Percentiles rank a stretch among this genome's conserved stretches.
Conservation (phyloP, 2,797 vertebrate genomes). For the Acomys russatus region DNA sequence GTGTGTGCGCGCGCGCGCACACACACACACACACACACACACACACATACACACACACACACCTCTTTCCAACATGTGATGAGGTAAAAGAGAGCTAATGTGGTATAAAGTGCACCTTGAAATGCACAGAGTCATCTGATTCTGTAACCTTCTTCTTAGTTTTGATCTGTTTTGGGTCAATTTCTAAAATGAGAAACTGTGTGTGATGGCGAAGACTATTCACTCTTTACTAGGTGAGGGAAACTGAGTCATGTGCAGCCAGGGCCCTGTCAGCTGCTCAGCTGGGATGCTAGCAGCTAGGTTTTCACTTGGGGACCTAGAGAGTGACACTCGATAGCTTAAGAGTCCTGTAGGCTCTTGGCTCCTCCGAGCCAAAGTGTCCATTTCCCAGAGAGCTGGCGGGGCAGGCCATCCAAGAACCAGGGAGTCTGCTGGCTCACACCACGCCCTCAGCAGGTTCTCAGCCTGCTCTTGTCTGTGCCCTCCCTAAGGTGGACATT, state of each 20-base stretch:
- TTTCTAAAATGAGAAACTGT: not conserved
- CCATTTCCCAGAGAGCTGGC: not conserved
- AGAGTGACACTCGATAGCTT: not conserved
- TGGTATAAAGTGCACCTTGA: not conserved
- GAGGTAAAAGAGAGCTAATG: not conserved
- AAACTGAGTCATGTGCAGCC: not conserved
- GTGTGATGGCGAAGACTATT: accelerated
- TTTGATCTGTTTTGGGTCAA: not conserved
- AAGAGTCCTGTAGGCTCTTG: not conserved
- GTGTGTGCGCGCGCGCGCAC: not conserved
- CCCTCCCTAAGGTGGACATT: not conserved
- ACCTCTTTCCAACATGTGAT: not conserved
- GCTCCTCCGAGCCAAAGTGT: not conserved
- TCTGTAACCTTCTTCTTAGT: no score
- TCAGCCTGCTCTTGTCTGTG: not conserved
- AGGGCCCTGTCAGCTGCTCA: not conserved
- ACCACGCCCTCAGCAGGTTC: accelerated
- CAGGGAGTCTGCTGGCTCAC: accelerated
- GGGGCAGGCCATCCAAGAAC: not conserved
- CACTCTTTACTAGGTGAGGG: not conserved
- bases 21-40: not conserved
- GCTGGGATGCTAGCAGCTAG: not conserved
- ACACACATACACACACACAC: not conserved
- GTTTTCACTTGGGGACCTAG: not conserved
- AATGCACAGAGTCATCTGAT: not conserved